Percentiles rank a stretch among this genome's conserved stretches.
phyloP scores from a whole-genome alignment of 2,113 vertebrate species.

The Pyxicephalus adspersus region DNA sequence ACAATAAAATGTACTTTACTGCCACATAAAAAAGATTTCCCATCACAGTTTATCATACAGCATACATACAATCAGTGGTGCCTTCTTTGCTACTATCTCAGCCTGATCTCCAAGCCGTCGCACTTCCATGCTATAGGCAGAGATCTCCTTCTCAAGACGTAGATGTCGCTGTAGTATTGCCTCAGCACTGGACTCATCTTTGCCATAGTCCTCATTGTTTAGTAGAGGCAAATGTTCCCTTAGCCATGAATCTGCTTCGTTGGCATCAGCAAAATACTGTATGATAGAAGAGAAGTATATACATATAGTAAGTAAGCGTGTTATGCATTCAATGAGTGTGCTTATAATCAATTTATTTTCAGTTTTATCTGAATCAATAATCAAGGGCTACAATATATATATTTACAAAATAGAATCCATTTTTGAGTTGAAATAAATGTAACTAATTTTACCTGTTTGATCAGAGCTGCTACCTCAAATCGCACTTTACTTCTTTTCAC shows the following conservation, averaged over 20 bases:
- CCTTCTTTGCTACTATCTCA: constrained; percentile 66
- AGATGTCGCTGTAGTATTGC: constrained; percentile 77
- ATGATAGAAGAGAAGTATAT: neutral
- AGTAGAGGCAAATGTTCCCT: constrained; percentile 74
- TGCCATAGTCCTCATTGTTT: constrained; percentile 73
- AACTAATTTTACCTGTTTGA: constrained; percentile 74
- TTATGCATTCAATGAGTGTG: too few species aligned
- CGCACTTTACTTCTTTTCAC: constrained; percentile 61
- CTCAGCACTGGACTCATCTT: constrained; percentile 72
- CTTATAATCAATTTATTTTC: too few species aligned
- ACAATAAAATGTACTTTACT: too few species aligned
- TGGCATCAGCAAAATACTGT: constrained; percentile 82
- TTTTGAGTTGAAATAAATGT: too few species aligned
- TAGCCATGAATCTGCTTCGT: constrained; percentile 81
- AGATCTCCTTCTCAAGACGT: constrained; percentile 75
- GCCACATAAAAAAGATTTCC: too few species aligned
- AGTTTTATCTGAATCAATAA: too few species aligned
- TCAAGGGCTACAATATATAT: too few species aligned
- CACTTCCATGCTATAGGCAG: constrained; percentile 75
- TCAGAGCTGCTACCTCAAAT: constrained; percentile 77
- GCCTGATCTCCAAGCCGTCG: constrained; percentile 77
- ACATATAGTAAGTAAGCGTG: neutral
- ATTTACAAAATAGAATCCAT: too few species aligned
- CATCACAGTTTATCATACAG: too few species aligned
- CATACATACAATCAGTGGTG: constrained; percentile 70